Conservation (phyloP, 2,888 invertebrate genomes). For the Rosalia funebris region DNA sequence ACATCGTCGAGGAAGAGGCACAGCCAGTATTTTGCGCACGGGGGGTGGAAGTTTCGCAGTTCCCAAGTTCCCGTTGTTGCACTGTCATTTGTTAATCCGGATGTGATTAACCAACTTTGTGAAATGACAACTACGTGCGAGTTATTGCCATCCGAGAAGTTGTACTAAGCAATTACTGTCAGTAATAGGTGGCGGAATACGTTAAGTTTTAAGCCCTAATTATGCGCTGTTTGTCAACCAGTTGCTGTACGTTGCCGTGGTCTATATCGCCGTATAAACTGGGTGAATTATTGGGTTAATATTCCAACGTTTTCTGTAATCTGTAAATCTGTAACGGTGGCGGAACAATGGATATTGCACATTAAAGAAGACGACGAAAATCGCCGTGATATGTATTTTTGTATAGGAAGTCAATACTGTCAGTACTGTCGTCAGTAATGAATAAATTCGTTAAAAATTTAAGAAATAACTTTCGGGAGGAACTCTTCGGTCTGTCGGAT, state of each 20-base stretch:
- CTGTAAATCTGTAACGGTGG: too few relatives aligned
- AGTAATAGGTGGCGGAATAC: slow-evolving; percentile 24
- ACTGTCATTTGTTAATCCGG: slow-evolving; percentile 29
- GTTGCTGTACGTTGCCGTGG: slow-evolving; percentile 7
- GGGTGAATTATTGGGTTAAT: neutral
- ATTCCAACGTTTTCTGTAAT: neutral
- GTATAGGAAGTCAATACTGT: too few relatives aligned
- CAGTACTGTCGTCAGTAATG: too few relatives aligned
- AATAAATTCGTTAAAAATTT: too few relatives aligned
- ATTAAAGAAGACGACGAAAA: too few relatives aligned
- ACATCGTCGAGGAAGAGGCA: neutral
- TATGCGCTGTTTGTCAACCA: slow-evolving; percentile 20
- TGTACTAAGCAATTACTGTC: slow-evolving; percentile 28
- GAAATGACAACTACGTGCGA: slow-evolving; percentile 26
- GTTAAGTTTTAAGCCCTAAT: slow-evolving; percentile 24
- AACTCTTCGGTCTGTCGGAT: too few relatives aligned
- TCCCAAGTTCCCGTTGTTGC: too few relatives aligned
- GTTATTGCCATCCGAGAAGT: slow-evolving; percentile 27
- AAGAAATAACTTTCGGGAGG: too few relatives aligned
- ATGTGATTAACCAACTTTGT: slow-evolving; percentile 27
- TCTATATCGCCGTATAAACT: neutral
- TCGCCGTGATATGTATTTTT: too few relatives aligned
- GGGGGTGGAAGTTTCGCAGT: too few relatives aligned
- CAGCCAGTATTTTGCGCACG: neutral
- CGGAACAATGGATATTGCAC: too few relatives aligned